Base-by-base conservation (phyloP, 2,113 vertebrate species). In the Philantomba maxwellii region DNA sequence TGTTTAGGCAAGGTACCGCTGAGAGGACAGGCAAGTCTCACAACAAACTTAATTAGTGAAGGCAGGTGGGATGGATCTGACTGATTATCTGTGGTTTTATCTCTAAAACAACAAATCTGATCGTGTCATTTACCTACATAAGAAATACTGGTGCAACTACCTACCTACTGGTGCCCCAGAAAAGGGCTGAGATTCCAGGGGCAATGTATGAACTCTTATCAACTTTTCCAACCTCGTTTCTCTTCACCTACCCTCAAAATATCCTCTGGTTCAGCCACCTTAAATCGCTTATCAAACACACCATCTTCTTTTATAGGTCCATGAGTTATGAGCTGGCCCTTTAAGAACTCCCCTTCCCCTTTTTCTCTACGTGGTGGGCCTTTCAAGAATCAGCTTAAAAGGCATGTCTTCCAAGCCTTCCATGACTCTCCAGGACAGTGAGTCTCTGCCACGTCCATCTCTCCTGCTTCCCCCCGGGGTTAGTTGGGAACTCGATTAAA, bases 61-160 rank as follows among this genome's bases (percentile, higher is more conserved):
- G 51, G 80, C 51, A 83, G 80, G 13, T 36, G 80, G 51, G n/a
- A 55, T 83, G 80, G n/a, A 83, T 39, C n/a, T 55, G 33, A 55
- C 21, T 36, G 80, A 36, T 55, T 39, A 55, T 23, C 21, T 1
- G 0, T 55, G 51, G 7, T 14, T 82, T 82, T 82, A 26, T 55
- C n/a, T 64, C 93, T 87, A 87, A 96, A 94, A 62, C 57, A 87
- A 57, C 39, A 96, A 75, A 91, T 60, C 45, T n/a, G 15, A 93
- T 81, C 25, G 3, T 33, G 58, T 58, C 28, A 64, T n/a, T 92
- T 43, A 84, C 5, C 4, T 25, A 47, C 28, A 64, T 39, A 70
- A 77, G 28, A 93, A 43, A 87, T 47, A 78, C 87, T 85, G 64
- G 25, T 28, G 15, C 6, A 30, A 28, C 28, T 49, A 3, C 7